Evolutionary conservation across 1,140 invertebrate species (phyloP).

Genomic region (Papilio xuthus): DNA sequence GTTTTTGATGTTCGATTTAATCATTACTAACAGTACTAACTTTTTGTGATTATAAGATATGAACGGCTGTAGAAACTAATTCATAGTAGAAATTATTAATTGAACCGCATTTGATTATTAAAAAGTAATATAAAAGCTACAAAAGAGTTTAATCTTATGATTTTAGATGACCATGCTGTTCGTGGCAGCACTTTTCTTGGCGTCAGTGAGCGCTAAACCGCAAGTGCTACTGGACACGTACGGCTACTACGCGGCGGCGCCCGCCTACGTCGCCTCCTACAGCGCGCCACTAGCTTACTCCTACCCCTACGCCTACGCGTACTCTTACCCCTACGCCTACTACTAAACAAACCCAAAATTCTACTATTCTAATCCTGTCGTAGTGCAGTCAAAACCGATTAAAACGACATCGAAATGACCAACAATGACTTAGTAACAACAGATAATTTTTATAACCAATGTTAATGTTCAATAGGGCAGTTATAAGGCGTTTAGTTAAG

Average conservation of each 20-base stretch:
- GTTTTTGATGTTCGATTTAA: too few species aligned
- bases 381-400: neutral
- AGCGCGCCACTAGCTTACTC: conserved; percentile 64
- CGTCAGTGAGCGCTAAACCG: conserved; percentile 61
- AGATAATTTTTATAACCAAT: neutral
- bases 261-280: conserved; percentile 65
- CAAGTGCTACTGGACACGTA: conserved; percentile 66
- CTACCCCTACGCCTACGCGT: conserved; percentile 72
- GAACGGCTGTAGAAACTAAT: too few species aligned
- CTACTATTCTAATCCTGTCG: conserved; percentile 16
- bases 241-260: conserved; percentile 67
- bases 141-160: conserved; percentile 8
- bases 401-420: neutral
- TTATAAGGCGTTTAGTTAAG: too few species aligned
- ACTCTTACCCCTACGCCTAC: conserved; percentile 65
- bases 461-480: too few species aligned
- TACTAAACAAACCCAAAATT: conserved; percentile 39
- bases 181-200: conserved; percentile 57
- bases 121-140: neutral
- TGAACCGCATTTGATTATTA: neutral
- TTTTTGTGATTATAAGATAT: too few species aligned
- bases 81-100: too few species aligned
- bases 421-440: neutral
- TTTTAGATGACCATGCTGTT: conserved; percentile 56
- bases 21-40: too few species aligned